Evolutionary conservation across 2,797 vertebrate genomes (phyloP).

Genomic region (Lepus townsendii): DNA sequence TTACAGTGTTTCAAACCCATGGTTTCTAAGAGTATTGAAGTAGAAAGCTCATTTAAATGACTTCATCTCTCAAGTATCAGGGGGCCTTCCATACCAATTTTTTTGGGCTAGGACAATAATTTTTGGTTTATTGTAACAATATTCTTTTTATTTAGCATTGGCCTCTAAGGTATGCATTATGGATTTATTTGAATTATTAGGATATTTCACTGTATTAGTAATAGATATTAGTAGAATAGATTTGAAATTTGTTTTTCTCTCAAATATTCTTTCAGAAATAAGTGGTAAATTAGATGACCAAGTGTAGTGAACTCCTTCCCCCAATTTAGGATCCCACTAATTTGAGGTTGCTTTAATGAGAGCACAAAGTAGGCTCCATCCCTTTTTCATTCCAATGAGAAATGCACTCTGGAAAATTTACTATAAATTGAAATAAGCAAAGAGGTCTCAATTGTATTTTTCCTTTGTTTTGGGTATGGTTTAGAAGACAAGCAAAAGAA

Average conservation of each 20-base stretch:
- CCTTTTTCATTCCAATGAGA: constrained; percentile 52
- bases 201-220: constrained; percentile 21
- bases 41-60: constrained; percentile 52
- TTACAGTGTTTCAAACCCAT: not conserved
- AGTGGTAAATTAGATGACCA: not conserved
- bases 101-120: constrained; percentile 30
- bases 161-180: not conserved
- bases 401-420: not conserved
- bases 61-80: constrained; percentile 11
- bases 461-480: not conserved
- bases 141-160: not conserved
- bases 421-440: constrained; percentile 16
- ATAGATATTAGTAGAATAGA: not conserved
- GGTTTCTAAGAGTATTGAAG: constrained; percentile 48
- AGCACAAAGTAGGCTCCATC: not conserved
- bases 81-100: not conserved
- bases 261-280: not conserved
- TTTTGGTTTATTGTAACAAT: not conserved
- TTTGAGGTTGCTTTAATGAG: not conserved
- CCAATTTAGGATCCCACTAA: not conserved
- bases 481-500: not conserved
- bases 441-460: not conserved
- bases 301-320: not conserved
- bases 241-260: not conserved
- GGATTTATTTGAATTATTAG: not conserved